Percentiles rank a stretch among this genome's conserved stretches.
phyloP scores from a whole-genome alignment of 2,797 vertebrate genomes.

The Sebastolobus altivelis region DNA sequence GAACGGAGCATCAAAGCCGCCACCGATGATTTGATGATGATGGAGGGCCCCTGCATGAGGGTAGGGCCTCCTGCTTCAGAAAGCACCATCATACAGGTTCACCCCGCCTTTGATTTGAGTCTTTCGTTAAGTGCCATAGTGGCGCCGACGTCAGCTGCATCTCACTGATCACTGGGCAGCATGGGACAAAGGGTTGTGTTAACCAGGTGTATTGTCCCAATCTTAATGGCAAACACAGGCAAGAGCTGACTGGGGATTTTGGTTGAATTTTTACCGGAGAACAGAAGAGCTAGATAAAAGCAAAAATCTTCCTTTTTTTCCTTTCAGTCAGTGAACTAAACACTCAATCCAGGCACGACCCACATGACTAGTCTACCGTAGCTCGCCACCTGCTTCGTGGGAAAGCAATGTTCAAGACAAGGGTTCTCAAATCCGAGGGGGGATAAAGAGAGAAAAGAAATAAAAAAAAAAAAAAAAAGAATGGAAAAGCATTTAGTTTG shows the following conservation, averaged over 20 bases:
- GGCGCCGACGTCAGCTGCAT: constrained; percentile 69
- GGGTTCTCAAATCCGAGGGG: constrained; percentile 56
- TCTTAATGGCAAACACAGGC: constrained; percentile 57
- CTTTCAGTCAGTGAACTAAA: constrained; percentile 33
- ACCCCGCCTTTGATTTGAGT: constrained; percentile 68
- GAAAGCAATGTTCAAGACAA: constrained; percentile 64
- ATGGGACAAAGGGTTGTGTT: constrained; percentile 59
- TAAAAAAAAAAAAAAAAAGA: constrained; percentile 44
- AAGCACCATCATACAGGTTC: constrained; percentile 67
- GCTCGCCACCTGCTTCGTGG: constrained; percentile 69
- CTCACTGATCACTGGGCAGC: constrained; percentile 51
- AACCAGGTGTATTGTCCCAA: constrained; percentile 67
- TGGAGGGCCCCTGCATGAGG: constrained; percentile 70
- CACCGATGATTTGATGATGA: constrained; percentile 70
- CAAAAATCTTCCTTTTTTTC: constrained; percentile 29
- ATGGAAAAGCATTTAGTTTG: constrained; percentile 72
- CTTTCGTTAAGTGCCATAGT: constrained; percentile 56
- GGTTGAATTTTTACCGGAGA: constrained; percentile 59
- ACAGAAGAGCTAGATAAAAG: constrained; percentile 61
- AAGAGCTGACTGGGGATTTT: constrained; percentile 54
- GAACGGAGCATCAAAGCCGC: constrained; percentile 74
- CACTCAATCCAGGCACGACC: constrained; percentile 33
- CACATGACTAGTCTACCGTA: constrained; percentile 27
- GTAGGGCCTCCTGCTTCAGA: constrained; percentile 76
- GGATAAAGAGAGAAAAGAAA: constrained; percentile 64